Base-by-base conservation (phyloP, 2,113 vertebrate genomes). In the Ochotona curzoniae region DNA sequence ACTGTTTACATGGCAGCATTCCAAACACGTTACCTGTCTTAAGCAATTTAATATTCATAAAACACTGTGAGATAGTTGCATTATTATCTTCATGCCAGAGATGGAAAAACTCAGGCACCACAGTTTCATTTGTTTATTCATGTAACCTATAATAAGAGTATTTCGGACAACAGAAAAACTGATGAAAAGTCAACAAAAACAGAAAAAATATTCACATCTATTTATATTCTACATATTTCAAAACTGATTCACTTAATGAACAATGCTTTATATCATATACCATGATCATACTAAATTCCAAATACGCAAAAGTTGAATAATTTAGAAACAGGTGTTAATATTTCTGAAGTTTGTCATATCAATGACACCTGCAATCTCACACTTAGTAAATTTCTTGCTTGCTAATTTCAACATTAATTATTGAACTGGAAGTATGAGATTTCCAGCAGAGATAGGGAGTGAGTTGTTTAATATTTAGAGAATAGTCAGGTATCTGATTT, bases 341-440 rank as follows among this genome's bases (percentile, higher is more conserved):
- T 30, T 44, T 54, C 12, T 87, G 13, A 2, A 81, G 76, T 64
- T 57, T 73, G 67, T 82, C 25, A 28, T 83, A 63, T 88, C 70
- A 67, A 18, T 6, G 9, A 93, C 15, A 63, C 47, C 70, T 20
- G 6, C 8, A 63, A 21, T 89, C 60, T 84, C 20, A 84, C 11
- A 86, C 26, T 60, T 87, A 93, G 38, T 71, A 78, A 11, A 64
- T 83, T 75, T 54, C 92, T 94, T 49, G 66, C 49, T 83, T 57
- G 13, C n/a, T 60, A 54, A 70, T 67, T 89, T 57, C 5, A 87
- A 47, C 61, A n/a, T 35, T 63, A 57, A 79, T 3, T 6, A 63
- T 38, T 10, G 1, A 74, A 82, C 12, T 12, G 30, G 83, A 38
- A 90, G 38, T 28, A 60, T 49, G 47, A 74, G 32, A 49, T 54